Percentiles rank a stretch among this genome's conserved stretches.
These are phyloP conservation scores for Poecilia latipinna DNA, from an alignment of 2,113 vertebrate species.

Conservation along the genomic window DNA sequence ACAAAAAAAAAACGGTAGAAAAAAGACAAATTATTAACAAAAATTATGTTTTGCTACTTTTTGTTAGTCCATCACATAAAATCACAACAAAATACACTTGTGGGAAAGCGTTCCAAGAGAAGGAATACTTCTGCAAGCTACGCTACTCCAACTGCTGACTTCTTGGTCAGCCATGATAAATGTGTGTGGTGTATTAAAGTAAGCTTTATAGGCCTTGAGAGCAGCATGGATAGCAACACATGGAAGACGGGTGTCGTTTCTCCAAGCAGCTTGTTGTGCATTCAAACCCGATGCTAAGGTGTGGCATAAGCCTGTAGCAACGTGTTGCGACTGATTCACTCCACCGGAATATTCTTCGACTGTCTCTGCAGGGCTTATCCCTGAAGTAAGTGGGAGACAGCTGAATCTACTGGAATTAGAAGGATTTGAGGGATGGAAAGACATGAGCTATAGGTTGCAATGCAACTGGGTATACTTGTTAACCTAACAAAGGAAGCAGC, in stretches of 20 bases:
- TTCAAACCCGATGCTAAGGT: constrained; percentile 45
- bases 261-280: constrained; percentile 27
- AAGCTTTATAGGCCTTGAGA: constrained; percentile 17
- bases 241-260: constrained; percentile 44
- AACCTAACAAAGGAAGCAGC: constrained; percentile 1
- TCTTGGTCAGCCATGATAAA: too few species aligned
- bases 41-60: background rate
- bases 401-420: constrained; percentile 16
- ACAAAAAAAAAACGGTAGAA: too few species aligned
- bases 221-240: constrained; percentile 35
- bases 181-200: background rate
- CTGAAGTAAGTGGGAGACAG: constrained; percentile 15
- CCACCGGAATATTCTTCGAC: constrained; percentile 44
- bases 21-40: background rate
- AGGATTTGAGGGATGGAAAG: constrained; percentile 13
- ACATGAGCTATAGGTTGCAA: constrained; percentile 1
- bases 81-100: background rate
- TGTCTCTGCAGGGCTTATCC: constrained; percentile 33
- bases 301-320: constrained; percentile 63
- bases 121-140: background rate
- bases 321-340: constrained; percentile 63
- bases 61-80: background rate
- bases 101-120: too few species aligned
- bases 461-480: constrained; percentile 4
- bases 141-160: background rate